Evolutionary conservation across 2,888 invertebrate genomes (phyloP).

Genomic region (Odontocolon sp.): DNA sequence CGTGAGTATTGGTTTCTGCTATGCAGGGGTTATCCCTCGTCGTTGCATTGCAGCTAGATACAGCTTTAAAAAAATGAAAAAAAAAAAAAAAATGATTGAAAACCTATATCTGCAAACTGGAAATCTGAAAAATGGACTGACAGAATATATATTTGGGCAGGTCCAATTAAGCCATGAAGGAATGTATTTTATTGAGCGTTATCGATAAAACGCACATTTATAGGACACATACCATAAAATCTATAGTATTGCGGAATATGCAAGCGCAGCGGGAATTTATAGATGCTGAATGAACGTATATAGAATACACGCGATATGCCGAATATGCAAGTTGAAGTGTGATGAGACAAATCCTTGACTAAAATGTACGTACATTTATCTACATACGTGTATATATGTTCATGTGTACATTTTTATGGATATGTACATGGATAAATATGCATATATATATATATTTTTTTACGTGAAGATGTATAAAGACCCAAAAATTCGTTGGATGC

Average conservation of each 20-base stretch:
- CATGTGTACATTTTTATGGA: too few species aligned
- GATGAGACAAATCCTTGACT: too few species aligned
- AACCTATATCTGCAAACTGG: neutral
- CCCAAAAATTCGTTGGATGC: neutral
- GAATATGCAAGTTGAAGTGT: neutral
- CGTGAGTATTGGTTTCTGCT: neutral
- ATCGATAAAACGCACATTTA: conserved; percentile 14
- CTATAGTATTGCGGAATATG: neutral
- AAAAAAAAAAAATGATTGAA: neutral
- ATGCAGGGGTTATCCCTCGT: neutral
- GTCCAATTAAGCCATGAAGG: conserved; percentile 1
- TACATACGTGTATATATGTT: too few species aligned
- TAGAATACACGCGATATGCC: too few species aligned
- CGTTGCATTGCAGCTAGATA: neutral
- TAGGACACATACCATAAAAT: neutral
- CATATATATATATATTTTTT: too few species aligned
- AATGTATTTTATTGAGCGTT: conserved; percentile 7
- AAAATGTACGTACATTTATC: too few species aligned
- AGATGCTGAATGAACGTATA: neutral
- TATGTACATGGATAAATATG: too few species aligned
- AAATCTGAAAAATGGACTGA: neutral
- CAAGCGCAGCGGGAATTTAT: neutral
- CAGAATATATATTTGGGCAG: conserved; percentile 1
- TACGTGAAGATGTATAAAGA: too few species aligned
- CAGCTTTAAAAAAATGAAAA: neutral